phyloP scores from a whole-genome alignment of 2,113 vertebrate genomes.

The Anarrhichthys ocellatus region DNA sequence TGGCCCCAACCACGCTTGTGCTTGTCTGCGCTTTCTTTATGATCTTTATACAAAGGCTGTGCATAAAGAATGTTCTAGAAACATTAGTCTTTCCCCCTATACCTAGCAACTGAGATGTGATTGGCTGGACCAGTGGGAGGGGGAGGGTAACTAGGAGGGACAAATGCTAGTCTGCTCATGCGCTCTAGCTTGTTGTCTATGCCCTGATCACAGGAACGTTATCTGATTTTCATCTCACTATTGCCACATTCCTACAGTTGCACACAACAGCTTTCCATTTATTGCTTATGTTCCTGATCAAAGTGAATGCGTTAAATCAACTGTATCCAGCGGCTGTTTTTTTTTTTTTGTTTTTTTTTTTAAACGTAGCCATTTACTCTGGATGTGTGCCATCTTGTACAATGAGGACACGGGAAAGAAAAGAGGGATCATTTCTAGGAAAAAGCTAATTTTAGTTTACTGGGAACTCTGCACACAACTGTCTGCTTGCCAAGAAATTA shows the following conservation, averaged over 20 bases:
- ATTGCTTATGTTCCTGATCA: background rate
- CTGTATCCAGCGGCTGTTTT: background rate
- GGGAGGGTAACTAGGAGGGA: conserved; percentile 57
- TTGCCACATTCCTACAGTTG: conserved; percentile 48
- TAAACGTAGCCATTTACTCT: background rate
- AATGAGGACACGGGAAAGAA: background rate
- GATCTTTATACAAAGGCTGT: conserved; percentile 68
- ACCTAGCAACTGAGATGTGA: conserved; percentile 84
- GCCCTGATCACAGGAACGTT: conserved; percentile 68
- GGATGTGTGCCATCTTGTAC: background rate
- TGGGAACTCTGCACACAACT: conserved; percentile 31
- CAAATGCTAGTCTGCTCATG: conserved; percentile 60
- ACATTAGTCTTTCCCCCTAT: conserved; percentile 40
- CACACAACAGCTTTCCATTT: conserved; percentile 14
- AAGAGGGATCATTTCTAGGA: conserved; percentile 43
- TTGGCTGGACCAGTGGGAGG: conserved; percentile 75
- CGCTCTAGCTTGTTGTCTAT: conserved; percentile 74
- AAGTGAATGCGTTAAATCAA: background rate
- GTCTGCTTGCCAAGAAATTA: conserved; percentile 5
- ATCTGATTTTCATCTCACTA: conserved; percentile 65
- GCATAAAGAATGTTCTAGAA: conserved; percentile 72
- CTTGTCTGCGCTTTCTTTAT: conserved; percentile 71
- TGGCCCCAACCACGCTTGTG: conserved; percentile 52
- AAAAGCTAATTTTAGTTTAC: conserved; percentile 40
- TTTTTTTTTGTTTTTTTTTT: too few relatives aligned